Conservation (phyloP, 2,888 invertebrate genomes). For the Caenorhabditis sp. region DNA sequence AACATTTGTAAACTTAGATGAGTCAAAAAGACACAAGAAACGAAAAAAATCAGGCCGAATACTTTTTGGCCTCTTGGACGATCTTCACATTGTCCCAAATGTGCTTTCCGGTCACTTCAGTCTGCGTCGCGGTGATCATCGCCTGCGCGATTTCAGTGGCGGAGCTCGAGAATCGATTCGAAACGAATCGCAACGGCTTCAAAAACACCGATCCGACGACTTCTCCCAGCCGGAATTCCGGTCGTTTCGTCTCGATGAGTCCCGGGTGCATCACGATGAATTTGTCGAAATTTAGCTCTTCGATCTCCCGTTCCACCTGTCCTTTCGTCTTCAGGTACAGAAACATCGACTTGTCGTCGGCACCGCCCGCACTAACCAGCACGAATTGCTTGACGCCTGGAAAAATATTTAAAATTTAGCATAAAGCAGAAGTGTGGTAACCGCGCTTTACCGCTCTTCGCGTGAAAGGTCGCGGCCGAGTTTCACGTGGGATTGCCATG, state of each 20-base stretch:
- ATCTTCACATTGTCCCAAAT: conserved; percentile 59
- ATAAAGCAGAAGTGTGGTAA: no score
- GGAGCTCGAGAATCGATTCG: conserved; percentile 50
- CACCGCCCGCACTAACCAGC: conserved; percentile 81
- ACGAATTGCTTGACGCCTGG: conserved; percentile 81
- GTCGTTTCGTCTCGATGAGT: conserved; percentile 56
- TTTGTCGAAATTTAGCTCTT: conserved; percentile 63
- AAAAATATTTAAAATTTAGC: no score
- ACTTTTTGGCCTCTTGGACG: conserved; percentile 57
- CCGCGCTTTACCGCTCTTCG: no score
- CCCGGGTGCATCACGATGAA: conserved; percentile 64
- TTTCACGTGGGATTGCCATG: no score
- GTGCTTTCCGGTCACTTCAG: conserved; percentile 35
- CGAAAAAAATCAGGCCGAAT: conserved; percentile 16
- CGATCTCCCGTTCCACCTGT: conserved; percentile 63
- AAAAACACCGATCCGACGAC: conserved; percentile 31
- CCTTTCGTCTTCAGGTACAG: conserved; percentile 81
- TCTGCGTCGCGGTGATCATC: conserved; percentile 55
- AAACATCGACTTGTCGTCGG: conserved; percentile 80
- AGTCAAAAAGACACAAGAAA: background rate
- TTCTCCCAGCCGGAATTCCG: conserved; percentile 57
- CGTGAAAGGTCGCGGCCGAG: no score
- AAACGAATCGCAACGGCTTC: conserved; percentile 57
- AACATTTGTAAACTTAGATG: background rate
- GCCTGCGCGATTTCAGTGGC: conserved; percentile 61